Base-by-base conservation (phyloP, 2,797 vertebrate genomes). In the Schizopygopsis pylzovi region DNA sequence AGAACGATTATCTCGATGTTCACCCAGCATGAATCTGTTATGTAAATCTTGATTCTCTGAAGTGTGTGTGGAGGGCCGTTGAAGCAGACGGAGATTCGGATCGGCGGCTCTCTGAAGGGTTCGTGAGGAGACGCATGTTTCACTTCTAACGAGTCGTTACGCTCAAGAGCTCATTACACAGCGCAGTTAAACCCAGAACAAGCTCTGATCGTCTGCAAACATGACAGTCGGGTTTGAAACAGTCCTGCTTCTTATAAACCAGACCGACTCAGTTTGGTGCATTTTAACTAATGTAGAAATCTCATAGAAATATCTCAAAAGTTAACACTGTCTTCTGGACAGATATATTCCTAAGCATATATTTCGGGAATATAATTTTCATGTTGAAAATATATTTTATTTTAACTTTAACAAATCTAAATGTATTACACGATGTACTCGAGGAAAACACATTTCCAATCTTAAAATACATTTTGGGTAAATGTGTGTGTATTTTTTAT, bases 31-130 rank as follows among this genome's bases (percentile, higher is more conserved):
- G 91, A 92, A 90, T 91, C 85, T 86, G 85, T 25, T 56, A 28
- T 87, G 90, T 87, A 90, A 90, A 91, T 93, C 90, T 93, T 90
- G 95, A 95, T 93, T 93, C 94, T 92, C 91, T 93, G 92, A 91
- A 92, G 92, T 92, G 94, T 84, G 76, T 84, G 68, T 93, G 91
- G 92, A 94, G 89, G 89, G 76, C 92, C 18, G 70, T 93, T 54
- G 76, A 89, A 71, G 71, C 87, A 81, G 88, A 63, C 5, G 88
- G 90, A 86, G 89, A 75, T 33, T 11, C 16, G 33, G 9, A 63
- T 13, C 59, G n/a, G 11, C 11, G 11, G 11, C 22, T 63, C 25
- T 63, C 67, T 70, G 67, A 70, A 70, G 67, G 67, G 28, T 54
- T 73, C 8, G 70, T 47, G 71, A 71, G 68, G 68, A 65, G 61